phyloP scores from a whole-genome alignment of 2,797 vertebrate species.

The Meda fulgida region DNA sequence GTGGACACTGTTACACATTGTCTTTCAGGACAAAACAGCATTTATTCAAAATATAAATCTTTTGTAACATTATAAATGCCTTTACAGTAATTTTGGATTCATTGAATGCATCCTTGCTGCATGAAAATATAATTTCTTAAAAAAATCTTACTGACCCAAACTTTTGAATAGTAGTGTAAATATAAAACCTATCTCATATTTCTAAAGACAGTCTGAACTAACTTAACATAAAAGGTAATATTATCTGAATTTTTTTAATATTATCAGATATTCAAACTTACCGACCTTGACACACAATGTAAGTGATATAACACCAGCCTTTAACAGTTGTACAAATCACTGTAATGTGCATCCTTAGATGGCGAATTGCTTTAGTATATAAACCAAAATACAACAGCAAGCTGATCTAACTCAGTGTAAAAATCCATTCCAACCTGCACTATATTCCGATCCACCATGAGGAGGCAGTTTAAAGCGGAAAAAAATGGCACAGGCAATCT shows the following conservation, averaged over 20 bases:
- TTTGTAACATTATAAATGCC: not conserved
- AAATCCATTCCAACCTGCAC: slow-evolving; percentile 5
- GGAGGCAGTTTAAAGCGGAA: slow-evolving; percentile 27
- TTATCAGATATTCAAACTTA: not conserved
- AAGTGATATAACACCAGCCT: not conserved
- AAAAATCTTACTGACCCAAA: not conserved
- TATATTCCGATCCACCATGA: slow-evolving; percentile 8
- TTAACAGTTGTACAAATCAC: not conserved
- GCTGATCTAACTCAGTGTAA: not conserved
- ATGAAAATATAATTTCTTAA: not conserved
- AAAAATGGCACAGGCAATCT: slow-evolving; percentile 18
- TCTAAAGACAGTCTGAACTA: not conserved
- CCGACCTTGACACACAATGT: not conserved
- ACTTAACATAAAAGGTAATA: not conserved
- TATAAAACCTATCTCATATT: not conserved
- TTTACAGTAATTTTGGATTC: not conserved
- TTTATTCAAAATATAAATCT: not conserved
- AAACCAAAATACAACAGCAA: not conserved
- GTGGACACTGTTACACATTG: not conserved
- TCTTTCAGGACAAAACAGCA: not conserved
- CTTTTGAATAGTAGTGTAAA: not conserved
- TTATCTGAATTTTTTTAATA: not conserved
- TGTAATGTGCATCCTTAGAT: not conserved
- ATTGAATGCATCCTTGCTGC: not conserved
- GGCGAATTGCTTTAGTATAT: not conserved